These are phyloP conservation scores for Acomys russatus DNA, from an alignment of 2,797 vertebrate genomes.

Conservation along the genomic window DNA sequence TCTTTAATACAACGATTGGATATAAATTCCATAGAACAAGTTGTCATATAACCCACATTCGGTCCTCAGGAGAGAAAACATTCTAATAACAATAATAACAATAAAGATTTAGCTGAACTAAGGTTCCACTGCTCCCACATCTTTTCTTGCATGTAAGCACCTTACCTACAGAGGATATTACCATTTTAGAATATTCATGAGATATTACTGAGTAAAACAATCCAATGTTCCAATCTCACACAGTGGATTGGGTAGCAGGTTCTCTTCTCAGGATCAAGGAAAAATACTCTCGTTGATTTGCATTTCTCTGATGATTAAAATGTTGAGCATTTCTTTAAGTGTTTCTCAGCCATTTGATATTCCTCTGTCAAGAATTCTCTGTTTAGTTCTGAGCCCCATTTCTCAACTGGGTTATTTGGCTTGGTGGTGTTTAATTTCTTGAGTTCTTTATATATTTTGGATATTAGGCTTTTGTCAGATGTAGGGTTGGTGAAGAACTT, in stretches of 20 bases:
- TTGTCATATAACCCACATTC: neutral
- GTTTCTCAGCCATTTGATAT: too few species aligned
- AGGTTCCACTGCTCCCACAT: neutral
- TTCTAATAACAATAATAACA: neutral
- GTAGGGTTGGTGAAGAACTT: too few species aligned
- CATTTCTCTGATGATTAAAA: too few species aligned
- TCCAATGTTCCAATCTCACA: neutral
- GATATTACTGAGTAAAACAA: neutral
- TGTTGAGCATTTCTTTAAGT: too few species aligned
- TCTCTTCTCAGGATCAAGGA: slow-evolving; percentile 1
- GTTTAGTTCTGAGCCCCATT: too few species aligned
- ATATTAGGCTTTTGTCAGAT: too few species aligned
- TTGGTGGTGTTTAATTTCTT: too few species aligned
- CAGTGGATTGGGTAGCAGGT: neutral
- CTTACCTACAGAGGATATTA: neutral
- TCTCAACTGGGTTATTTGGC: too few species aligned
- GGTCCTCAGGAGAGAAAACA: neutral
- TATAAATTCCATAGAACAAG: neutral
- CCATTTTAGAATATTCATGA: neutral
- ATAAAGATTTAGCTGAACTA: neutral
- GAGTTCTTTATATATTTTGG: too few species aligned
- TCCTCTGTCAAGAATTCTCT: too few species aligned
- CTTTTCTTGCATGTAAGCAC: neutral
- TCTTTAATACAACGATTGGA: neutral
- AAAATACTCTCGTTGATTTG: neutral